Percentiles rank a stretch among this genome's conserved stretches.
These are phyloP conservation scores for Atherinosoma microstoma DNA, from an alignment of 2,797 vertebrate species.

Conservation along the genomic window DNA sequence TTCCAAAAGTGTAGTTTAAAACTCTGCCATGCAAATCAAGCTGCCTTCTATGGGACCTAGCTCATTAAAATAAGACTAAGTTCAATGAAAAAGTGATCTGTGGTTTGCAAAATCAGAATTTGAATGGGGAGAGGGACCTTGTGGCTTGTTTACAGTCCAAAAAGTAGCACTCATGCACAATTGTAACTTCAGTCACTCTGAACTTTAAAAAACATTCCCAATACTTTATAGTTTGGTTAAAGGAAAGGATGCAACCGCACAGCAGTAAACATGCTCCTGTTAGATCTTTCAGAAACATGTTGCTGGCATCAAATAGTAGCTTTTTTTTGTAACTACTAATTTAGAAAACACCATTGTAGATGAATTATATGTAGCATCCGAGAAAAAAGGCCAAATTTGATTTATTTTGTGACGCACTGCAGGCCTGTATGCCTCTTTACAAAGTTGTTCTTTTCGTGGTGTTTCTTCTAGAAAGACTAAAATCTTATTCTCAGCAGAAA, in stretches of 20 bases:
- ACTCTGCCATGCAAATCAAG: background rate
- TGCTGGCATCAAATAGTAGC: background rate
- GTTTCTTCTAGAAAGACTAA: conserved; percentile 14
- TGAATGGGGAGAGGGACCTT: too few relatives aligned
- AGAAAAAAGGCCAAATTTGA: background rate
- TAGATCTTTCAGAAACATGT: background rate
- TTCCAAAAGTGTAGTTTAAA: background rate
- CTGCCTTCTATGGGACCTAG: background rate
- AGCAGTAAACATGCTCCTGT: background rate
- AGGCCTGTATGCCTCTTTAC: conserved; percentile 12
- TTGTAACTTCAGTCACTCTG: too few relatives aligned
- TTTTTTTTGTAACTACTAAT: background rate
- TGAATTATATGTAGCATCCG: background rate
- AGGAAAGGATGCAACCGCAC: too few relatives aligned
- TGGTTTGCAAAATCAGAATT: too few relatives aligned
- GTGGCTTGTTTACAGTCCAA: too few relatives aligned
- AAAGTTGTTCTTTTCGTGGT: background rate
- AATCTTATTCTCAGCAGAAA: background rate
- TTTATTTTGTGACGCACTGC: conserved; percentile 17
- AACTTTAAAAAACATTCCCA: too few relatives aligned
- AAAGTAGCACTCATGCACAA: too few relatives aligned
- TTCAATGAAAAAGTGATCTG: too few relatives aligned
- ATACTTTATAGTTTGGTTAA: too few relatives aligned
- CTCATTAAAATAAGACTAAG: background rate
- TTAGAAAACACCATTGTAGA: background rate